Base-by-base conservation (phyloP, 2,888 invertebrate genomes). In the Colletes collaris region DNA sequence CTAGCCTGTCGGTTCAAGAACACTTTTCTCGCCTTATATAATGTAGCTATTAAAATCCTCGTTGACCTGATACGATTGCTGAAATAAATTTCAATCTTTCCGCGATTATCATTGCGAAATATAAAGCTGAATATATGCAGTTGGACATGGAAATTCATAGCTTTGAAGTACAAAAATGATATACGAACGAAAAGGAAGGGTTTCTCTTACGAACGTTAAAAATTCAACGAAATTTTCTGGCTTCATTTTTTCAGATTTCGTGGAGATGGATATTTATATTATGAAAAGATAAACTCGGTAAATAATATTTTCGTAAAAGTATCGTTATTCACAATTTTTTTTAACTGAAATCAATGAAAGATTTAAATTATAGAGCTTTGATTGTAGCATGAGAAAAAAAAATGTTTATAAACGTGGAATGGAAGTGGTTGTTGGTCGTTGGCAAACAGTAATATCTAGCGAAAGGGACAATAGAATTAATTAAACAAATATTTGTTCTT, bases 211-310 rank as follows among this genome's bases (percentile, higher is more conserved):
- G 4, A 35, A 27, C 74, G 35, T 76, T 75, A 44, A 2, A 67
- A 75, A 63, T 67, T 46, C 44, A 19, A 44, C 50, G 35, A 8
- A 53, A 74, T 62, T 58, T 58, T 16, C 60, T 7, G 13, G 49
- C 6, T 35, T 27, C 60, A 53, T 55, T 60, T 60, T 60, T 60
- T 53, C 49, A 8, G 55, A 76, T 76, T 60, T 74, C 65, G 56
- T 62, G 50, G 62, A 58, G 52, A 46, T 52, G 62, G 76, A 58
- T 75, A 63, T 77, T 75, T 75, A 75, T 75, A 75, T 62, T 67
- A 63, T 19, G 46, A 52, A 19, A 75, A 62, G 60, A 60, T 62
- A 62, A 73, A 73, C 59, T 10, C 3, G 19, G 59, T 27, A 58
- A 72, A 64, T 46, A 53, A 72, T 16, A 44, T 27, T 27, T 27